Conservation (phyloP, 2,797 vertebrate species). For the Microhierax caerulescens region DNA sequence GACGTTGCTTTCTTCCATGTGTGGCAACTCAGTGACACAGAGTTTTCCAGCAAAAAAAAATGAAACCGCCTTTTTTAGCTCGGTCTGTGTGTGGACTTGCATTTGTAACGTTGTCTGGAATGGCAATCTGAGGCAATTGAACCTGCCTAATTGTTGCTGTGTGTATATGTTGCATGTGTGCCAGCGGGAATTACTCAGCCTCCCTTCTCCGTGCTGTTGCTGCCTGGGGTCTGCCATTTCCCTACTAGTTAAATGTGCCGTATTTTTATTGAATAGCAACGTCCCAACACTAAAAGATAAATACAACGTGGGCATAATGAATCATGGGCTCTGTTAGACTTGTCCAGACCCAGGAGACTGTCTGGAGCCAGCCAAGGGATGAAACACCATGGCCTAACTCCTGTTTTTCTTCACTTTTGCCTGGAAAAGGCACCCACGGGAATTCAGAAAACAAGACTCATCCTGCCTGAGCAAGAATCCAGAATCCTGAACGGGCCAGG, state of each 20-base stretch:
- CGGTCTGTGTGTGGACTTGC: background rate
- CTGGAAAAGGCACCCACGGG: background rate
- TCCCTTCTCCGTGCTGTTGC: background rate
- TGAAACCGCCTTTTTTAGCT: background rate
- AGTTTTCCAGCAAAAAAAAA: constrained; percentile 1
- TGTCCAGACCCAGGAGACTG: background rate
- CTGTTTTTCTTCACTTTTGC: constrained; percentile 6
- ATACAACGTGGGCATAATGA: background rate
- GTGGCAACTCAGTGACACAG: background rate
- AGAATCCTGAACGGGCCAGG: background rate
- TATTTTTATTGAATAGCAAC: background rate
- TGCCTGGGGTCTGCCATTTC: background rate
- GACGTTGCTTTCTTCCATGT: background rate
- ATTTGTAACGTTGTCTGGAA: background rate
- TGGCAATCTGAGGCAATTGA: background rate
- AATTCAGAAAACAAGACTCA: constrained; percentile 8
- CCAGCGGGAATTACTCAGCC: background rate
- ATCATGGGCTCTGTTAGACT: background rate
- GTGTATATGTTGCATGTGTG: background rate
- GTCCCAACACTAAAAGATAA: background rate
- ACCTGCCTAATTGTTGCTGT: background rate
- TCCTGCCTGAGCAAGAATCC: background rate
- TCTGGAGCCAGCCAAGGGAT: background rate
- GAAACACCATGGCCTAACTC: background rate
- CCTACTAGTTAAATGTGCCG: background rate